Conservation (phyloP, 2,113 vertebrate genomes). For the Probosciger aterrimus region DNA sequence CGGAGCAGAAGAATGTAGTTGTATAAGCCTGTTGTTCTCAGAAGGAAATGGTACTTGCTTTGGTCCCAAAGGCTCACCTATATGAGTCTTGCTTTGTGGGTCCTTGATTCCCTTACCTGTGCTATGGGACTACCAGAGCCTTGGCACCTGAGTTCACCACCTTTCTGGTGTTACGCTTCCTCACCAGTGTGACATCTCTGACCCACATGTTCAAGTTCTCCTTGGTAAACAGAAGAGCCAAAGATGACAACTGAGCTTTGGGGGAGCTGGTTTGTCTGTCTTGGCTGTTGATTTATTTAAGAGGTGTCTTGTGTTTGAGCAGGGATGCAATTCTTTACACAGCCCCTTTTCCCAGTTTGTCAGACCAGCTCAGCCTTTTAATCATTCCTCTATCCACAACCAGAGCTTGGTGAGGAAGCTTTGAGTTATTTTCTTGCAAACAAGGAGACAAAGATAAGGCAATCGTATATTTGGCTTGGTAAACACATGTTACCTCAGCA, state of each 20-base stretch:
- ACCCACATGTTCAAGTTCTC: not conserved
- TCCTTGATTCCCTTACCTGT: not conserved
- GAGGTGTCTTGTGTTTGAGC: not conserved
- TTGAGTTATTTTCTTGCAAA: not conserved
- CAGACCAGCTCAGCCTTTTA: not conserved
- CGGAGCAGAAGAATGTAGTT: not conserved
- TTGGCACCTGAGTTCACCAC: not conserved
- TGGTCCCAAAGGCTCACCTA: not conserved
- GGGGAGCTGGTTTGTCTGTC: not conserved
- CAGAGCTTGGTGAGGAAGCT: not conserved
- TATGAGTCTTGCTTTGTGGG: fast-evolving
- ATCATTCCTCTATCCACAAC: not conserved
- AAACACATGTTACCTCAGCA: not conserved
- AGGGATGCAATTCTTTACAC: not conserved
- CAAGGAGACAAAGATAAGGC: not conserved
- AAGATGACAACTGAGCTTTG: not conserved
- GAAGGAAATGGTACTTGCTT: not conserved
- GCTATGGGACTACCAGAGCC: fast-evolving
- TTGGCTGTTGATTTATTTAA: not conserved
- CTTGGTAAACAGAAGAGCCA: not conserved
- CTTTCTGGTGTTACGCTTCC: not conserved
- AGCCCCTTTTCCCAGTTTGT: not conserved
- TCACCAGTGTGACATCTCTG: not conserved
- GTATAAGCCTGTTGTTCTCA: not conserved
- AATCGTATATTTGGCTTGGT: not conserved